These are phyloP conservation scores for Mythimna pallens DNA, from an alignment of 2,888 invertebrate species.

Conservation along the genomic window DNA sequence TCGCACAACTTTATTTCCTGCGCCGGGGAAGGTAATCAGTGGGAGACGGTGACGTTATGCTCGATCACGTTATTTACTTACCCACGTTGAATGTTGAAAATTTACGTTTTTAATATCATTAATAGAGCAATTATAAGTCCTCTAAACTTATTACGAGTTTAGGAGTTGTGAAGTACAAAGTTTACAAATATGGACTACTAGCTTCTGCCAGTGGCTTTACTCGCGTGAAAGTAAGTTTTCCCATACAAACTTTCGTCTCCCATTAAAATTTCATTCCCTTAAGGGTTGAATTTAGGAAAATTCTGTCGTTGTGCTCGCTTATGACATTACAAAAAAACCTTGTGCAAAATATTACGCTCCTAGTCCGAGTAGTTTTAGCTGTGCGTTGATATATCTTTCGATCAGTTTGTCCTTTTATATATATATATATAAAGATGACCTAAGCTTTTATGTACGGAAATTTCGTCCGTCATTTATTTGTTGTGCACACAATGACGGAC, in stretches of 20 bases:
- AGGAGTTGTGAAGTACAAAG: slow-evolving; percentile 45
- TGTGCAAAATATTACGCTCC: no score
- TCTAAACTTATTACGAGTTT: slow-evolving; percentile 34
- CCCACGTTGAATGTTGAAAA: slow-evolving; percentile 51
- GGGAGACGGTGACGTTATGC: slow-evolving; percentile 54
- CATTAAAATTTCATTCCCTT: no score
- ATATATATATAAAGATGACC: slow-evolving; percentile 15
- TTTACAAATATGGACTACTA: slow-evolving; percentile 36
- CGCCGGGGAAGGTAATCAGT: slow-evolving; percentile 68
- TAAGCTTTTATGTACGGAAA: slow-evolving; percentile 50
- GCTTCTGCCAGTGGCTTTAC: no score
- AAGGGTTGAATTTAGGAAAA: no score
- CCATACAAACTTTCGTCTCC: no score
- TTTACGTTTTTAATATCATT: slow-evolving; percentile 57
- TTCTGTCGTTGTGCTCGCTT: no score
- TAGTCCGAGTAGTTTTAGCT: no score
- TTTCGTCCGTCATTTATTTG: slow-evolving; percentile 49
- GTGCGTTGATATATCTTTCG: no score
- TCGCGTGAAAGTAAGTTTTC: no score
- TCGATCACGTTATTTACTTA: slow-evolving; percentile 48
- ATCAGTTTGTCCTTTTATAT: no score
- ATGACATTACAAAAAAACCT: no score
- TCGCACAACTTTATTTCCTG: slow-evolving; percentile 73
- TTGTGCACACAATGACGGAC: slow-evolving; percentile 46
- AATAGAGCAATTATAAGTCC: slow-evolving; percentile 62